These are phyloP conservation scores for Gymnodraco acuticeps DNA, from an alignment of 2,797 vertebrate genomes.

Conservation along the genomic window DNA sequence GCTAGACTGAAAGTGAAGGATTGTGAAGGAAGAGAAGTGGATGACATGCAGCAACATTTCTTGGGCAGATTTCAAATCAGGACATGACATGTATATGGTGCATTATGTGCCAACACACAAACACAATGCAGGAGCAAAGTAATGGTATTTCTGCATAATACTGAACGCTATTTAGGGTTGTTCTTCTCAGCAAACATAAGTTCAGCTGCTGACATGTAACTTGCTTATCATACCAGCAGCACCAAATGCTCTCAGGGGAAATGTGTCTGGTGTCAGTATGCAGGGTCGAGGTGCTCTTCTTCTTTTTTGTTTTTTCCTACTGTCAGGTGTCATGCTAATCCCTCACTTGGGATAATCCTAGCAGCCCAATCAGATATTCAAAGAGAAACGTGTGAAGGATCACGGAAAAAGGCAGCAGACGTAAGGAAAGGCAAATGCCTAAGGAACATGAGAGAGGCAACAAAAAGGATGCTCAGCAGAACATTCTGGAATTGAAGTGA, in stretches of 20 bases:
- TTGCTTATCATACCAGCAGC: not conserved
- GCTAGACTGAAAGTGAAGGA: slow-evolving; percentile 5
- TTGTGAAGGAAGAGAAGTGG: not conserved
- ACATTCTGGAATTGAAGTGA: slow-evolving; percentile 53
- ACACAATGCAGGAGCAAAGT: not conserved
- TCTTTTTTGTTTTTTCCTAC: slow-evolving; percentile 15
- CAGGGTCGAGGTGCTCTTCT: slow-evolving; percentile 20
- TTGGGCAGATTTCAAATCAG: slow-evolving; percentile 36
- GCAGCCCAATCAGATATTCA: slow-evolving; percentile 31
- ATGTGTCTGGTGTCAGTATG: slow-evolving; percentile 4
- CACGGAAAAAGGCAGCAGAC: not conserved
- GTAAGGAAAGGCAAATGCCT: not conserved
- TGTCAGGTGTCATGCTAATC: slow-evolving; percentile 52
- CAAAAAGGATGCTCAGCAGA: slow-evolving; percentile 64
- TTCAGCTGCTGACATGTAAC: not conserved
- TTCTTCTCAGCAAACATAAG: not conserved
- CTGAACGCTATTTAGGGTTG: not conserved
- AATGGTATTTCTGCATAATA: slow-evolving; percentile 9
- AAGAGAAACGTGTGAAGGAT: slow-evolving; percentile 35
- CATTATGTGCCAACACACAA: slow-evolving; percentile 21
- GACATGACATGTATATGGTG: slow-evolving; percentile 25
- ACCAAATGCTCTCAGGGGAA: not conserved
- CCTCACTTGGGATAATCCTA: slow-evolving; percentile 47
- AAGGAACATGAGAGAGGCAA: not conserved
- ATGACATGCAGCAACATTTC: slow-evolving; percentile 28